These are phyloP conservation scores for Dione vanillae DNA, from an alignment of 2,888 invertebrate genomes.

Conservation along the genomic window DNA sequence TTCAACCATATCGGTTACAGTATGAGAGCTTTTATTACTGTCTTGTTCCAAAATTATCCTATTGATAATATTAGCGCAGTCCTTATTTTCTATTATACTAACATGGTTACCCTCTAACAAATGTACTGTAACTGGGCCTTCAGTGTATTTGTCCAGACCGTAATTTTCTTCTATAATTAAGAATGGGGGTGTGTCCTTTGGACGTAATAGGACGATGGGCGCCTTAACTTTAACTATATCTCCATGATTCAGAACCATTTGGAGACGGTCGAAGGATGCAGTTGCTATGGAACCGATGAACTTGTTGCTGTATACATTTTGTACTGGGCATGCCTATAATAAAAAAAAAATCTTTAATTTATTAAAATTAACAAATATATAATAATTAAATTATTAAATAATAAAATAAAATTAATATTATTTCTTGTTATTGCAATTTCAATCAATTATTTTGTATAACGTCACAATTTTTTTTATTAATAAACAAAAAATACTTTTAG, in stretches of 20 bases:
- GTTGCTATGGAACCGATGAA: slow-evolving; percentile 60
- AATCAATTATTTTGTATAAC: no score
- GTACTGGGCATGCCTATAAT: slow-evolving; percentile 55
- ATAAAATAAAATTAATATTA: no score
- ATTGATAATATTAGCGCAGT: slow-evolving; percentile 44
- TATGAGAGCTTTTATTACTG: slow-evolving; percentile 53
- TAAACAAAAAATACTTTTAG: no score
- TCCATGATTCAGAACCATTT: slow-evolving; percentile 76
- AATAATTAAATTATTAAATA: no score
- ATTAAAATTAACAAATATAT: no score
- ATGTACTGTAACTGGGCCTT: slow-evolving; percentile 12
- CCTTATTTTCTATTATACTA: slow-evolving; percentile 38
- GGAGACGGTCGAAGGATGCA: slow-evolving; percentile 79
- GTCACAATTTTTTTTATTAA: no score
- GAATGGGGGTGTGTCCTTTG: slow-evolving; percentile 82
- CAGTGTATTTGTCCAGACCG: slow-evolving; percentile 78
- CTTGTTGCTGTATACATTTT: slow-evolving; percentile 67
- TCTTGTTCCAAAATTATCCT: slow-evolving; percentile 56
- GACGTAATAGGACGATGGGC: slow-evolving; percentile 85
- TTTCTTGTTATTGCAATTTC: no score
- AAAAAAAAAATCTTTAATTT: not conserved
- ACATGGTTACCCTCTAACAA: slow-evolving; percentile 39
- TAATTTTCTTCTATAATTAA: slow-evolving; percentile 86
- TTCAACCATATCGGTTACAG: slow-evolving; percentile 70
- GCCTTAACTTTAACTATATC: slow-evolving; percentile 81